phyloP scores from a whole-genome alignment of 2,888 invertebrate genomes.

The Thumatha senex region DNA sequence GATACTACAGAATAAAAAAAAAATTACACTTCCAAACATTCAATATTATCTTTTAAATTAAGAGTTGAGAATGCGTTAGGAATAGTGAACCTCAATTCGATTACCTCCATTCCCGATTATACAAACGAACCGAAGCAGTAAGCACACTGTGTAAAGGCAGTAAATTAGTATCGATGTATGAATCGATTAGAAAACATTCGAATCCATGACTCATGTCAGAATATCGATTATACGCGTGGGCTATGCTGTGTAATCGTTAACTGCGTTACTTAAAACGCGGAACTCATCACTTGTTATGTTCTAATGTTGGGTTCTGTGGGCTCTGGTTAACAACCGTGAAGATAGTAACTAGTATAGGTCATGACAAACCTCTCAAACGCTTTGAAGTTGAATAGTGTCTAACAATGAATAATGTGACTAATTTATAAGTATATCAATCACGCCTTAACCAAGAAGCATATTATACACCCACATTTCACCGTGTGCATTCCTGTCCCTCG shows the following conservation, averaged over 20 bases:
- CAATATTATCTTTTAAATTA: slow-evolving; percentile 28
- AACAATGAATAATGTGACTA: no score
- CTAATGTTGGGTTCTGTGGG: slow-evolving; percentile 44
- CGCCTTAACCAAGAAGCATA: no score
- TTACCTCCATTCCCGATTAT: slow-evolving; percentile 46
- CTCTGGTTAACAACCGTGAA: slow-evolving; percentile 45
- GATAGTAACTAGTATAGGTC: slow-evolving; percentile 25
- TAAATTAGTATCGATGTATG: slow-evolving; percentile 52
- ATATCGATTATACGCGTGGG: slow-evolving; percentile 59
- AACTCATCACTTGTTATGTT: slow-evolving; percentile 58
- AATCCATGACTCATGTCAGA: slow-evolving; percentile 50
- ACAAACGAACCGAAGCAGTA: slow-evolving; percentile 50
- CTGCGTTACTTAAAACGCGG: slow-evolving; percentile 51
- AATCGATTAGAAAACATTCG: slow-evolving; percentile 52
- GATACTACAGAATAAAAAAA: not conserved
- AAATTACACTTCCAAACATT: slow-evolving; percentile 7
- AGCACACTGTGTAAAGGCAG: slow-evolving; percentile 44
- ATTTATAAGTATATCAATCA: no score
- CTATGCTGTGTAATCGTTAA: slow-evolving; percentile 60
- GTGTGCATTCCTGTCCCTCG: no score
- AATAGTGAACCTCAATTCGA: slow-evolving; percentile 34
- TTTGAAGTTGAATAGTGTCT: no score
- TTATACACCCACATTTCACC: no score
- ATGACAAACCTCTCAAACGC: not conserved
- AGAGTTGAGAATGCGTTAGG: not conserved